A percentile compares a stretch with the other conserved stretches of the same genome.
These are phyloP conservation scores for Orussus abietinus DNA, from an alignment of 1,140 invertebrate genomes.

Conservation along the genomic window DNA sequence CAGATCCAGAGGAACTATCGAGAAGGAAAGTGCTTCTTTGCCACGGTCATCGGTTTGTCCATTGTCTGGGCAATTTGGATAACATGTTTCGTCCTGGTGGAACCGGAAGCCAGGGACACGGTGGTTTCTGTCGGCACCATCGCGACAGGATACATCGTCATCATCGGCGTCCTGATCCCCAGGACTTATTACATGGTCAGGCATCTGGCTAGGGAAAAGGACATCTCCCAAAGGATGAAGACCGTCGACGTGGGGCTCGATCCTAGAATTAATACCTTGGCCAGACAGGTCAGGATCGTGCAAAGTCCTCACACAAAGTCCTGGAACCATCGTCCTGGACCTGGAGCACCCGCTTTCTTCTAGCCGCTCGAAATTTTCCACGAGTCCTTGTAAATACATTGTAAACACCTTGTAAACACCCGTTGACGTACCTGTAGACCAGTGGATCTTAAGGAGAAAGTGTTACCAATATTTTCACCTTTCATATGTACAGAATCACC, in stretches of 20 bases:
- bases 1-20: constrained; percentile 59
- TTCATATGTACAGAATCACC: no score
- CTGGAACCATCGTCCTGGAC: constrained; percentile 14
- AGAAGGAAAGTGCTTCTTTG: constrained; percentile 59
- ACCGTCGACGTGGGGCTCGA: constrained; percentile 28
- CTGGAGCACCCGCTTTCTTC: constrained; percentile 7
- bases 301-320: constrained; percentile 11
- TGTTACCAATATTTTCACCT: no score
- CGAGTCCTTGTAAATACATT: no score
- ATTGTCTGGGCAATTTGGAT: constrained; percentile 56
- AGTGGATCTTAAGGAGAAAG: no score
- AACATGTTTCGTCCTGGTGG: constrained; percentile 50
- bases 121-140: constrained; percentile 51
- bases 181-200: constrained; percentile 58
- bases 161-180: constrained; percentile 57
- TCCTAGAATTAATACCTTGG: constrained; percentile 33
- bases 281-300: constrained; percentile 36
- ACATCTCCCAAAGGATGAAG: constrained; percentile 26
- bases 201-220: constrained; percentile 39
- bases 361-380: no score
- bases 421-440: no score
- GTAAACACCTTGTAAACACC: no score
- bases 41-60: constrained; percentile 48
- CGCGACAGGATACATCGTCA: constrained; percentile 51
- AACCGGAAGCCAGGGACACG: constrained; percentile 46